These are phyloP conservation scores for Terrapene triunguis DNA, from an alignment of 2,113 vertebrate species.

Conservation along the genomic window DNA sequence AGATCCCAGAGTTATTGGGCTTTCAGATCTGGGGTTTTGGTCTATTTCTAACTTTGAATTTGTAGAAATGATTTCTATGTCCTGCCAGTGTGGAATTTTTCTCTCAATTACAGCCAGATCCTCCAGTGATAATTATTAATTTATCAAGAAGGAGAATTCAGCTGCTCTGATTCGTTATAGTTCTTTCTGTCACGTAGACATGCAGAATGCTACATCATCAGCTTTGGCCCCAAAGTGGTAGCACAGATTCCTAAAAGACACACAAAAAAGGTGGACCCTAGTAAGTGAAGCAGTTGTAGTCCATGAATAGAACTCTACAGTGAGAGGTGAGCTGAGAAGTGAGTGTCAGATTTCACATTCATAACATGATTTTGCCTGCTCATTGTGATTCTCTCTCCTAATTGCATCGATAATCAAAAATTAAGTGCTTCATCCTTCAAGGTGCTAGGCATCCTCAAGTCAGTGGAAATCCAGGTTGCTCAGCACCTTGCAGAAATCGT, in stretches of 20 bases:
- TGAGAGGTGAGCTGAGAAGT: neutral
- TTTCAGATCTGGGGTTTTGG: neutral
- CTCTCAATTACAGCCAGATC: neutral
- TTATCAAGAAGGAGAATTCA: neutral
- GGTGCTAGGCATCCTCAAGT: neutral
- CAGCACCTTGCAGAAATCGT: neutral
- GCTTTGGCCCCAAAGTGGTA: neutral
- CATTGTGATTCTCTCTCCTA: neutral
- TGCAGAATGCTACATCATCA: neutral
- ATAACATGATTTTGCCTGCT: neutral
- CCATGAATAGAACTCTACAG: neutral
- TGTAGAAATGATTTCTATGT: neutral
- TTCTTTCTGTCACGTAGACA: neutral
- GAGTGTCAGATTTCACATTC: neutral
- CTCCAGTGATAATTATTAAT: neutral
- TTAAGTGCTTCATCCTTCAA: neutral
- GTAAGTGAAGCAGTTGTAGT: neutral
- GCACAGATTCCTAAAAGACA: neutral
- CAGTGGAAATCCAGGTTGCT: neutral
- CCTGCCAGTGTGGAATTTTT: neutral
- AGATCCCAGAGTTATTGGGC: neutral
- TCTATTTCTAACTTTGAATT: neutral
- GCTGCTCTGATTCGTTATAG: neutral
- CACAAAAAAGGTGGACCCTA: neutral
- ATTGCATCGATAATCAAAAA: neutral